These are phyloP conservation scores for Temnothorax longispinosus DNA, from an alignment of 1,140 invertebrate species.

Conservation along the genomic window DNA sequence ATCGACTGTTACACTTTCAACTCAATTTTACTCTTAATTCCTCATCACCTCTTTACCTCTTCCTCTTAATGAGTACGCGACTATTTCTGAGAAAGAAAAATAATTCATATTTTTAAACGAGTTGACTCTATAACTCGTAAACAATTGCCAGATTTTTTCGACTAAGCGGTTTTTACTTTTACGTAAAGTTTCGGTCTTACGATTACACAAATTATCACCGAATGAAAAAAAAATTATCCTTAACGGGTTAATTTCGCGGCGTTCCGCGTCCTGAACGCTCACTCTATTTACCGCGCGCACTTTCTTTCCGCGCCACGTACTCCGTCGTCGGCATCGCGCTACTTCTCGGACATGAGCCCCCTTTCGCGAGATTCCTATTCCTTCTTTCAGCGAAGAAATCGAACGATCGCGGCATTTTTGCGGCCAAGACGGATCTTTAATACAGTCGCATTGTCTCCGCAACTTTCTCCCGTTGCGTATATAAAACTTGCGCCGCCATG, in stretches of 20 bases:
- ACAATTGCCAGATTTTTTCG: neutral
- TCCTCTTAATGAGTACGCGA: neutral
- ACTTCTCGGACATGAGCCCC: constrained; percentile 11
- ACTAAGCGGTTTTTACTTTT: neutral
- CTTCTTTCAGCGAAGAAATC: neutral
- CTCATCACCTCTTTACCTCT: neutral
- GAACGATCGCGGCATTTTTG: neutral
- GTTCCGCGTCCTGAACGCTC: constrained; percentile 46
- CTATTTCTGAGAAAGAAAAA: neutral
- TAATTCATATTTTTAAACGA: neutral
- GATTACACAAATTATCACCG: neutral
- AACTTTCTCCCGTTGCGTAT: constrained; percentile 40
- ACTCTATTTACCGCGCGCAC: constrained; percentile 44
- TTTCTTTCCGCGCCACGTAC: constrained; percentile 55
- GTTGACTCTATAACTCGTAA: neutral
- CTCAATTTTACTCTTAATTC: neutral
- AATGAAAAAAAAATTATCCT: neutral
- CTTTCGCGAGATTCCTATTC: neutral
- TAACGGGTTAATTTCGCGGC: constrained; percentile 9
- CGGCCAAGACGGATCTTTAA: neutral
- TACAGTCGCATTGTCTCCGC: neutral
- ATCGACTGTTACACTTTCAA: neutral
- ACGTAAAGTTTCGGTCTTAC: too few species aligned
- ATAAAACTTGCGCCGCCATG: neutral
- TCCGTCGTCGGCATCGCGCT: constrained; percentile 31